Evolutionary conservation across 2,888 invertebrate species (phyloP).

Genomic region (Tachina grossa): DNA sequence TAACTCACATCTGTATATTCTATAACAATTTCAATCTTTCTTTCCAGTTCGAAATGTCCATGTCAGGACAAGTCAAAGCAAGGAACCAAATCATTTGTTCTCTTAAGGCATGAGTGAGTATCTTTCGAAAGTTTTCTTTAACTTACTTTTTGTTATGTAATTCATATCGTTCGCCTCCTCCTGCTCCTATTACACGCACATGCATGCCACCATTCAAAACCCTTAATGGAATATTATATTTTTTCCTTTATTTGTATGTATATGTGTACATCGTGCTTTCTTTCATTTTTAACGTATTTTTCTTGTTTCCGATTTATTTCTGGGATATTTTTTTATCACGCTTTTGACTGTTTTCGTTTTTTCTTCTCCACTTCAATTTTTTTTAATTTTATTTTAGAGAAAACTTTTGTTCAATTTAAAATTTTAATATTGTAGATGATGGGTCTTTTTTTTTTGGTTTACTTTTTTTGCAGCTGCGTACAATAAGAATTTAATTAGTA

Average conservation of each 20-base stretch:
- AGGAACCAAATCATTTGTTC: slow-evolving; percentile 36
- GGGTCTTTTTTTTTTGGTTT: slow-evolving; percentile 23
- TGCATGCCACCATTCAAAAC: background rate
- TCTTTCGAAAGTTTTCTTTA: slow-evolving; percentile 44
- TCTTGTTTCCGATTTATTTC: slow-evolving; percentile 63
- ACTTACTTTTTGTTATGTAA: slow-evolving; percentile 27
- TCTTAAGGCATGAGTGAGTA: slow-evolving; percentile 10
- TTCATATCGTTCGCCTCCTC: background rate
- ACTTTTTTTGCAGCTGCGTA: slow-evolving; percentile 62
- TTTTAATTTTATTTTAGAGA: slow-evolving; percentile 35
- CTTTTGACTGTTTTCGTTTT: slow-evolving; percentile 14
- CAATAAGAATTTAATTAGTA: slow-evolving; percentile 67
- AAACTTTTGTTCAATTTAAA: slow-evolving; percentile 65
- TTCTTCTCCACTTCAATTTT: background rate
- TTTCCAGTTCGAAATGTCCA: slow-evolving; percentile 52
- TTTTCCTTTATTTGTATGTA: slow-evolving; percentile 15
- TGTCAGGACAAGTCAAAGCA: slow-evolving; percentile 50
- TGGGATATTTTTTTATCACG: slow-evolving; percentile 24
- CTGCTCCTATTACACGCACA: background rate
- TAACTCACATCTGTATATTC: background rate
- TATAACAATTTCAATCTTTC: slow-evolving; percentile 6
- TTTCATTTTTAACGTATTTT: slow-evolving; percentile 59
- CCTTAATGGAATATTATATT: slow-evolving; percentile 32
- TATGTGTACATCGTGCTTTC: background rate
- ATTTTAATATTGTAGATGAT: slow-evolving; percentile 56